phyloP scores from a whole-genome alignment of 2,888 invertebrate species.

The Drosophila demipolita region DNA sequence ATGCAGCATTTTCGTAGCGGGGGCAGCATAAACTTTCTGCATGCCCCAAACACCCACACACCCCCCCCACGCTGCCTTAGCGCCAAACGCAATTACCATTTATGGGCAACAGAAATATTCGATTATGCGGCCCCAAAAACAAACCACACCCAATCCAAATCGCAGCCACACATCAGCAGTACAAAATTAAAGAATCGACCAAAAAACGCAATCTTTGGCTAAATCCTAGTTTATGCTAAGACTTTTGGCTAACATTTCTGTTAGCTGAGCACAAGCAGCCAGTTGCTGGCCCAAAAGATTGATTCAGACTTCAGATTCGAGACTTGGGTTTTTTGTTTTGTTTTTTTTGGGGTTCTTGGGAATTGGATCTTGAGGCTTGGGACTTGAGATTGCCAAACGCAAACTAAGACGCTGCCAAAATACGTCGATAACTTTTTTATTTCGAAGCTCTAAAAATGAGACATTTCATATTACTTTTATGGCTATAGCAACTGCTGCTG shows the following conservation, averaged over 20 bases:
- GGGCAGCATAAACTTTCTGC: conserved; percentile 12
- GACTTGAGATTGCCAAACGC: conserved; percentile 28
- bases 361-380: conserved; percentile 5
- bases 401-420: conserved; percentile 58
- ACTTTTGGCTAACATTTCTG: background rate
- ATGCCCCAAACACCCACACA: background rate
- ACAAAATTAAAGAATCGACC: conserved; percentile 17
- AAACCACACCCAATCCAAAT: conserved; percentile 15
- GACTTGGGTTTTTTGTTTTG: background rate
- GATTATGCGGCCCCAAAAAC: conserved; percentile 59
- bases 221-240: background rate
- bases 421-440: conserved; percentile 80
- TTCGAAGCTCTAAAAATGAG: conserved; percentile 81
- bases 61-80: background rate
- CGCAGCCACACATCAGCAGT: conserved; percentile 39
- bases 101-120: conserved; percentile 77
- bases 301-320: conserved; percentile 3
- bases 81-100: conserved; percentile 62
- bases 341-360: background rate
- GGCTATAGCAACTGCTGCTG: conserved; percentile 73
- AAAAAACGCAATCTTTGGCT: background rate
- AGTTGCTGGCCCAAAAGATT: background rate
- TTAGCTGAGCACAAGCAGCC: background rate
- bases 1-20: conserved; percentile 70
- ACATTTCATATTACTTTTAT: conserved; percentile 81